Evolutionary conservation across 2,888 invertebrate species (phyloP), one percentile per base, ranked within the genome.

Genomic region (Synanthedon tipuliformis): DNA sequence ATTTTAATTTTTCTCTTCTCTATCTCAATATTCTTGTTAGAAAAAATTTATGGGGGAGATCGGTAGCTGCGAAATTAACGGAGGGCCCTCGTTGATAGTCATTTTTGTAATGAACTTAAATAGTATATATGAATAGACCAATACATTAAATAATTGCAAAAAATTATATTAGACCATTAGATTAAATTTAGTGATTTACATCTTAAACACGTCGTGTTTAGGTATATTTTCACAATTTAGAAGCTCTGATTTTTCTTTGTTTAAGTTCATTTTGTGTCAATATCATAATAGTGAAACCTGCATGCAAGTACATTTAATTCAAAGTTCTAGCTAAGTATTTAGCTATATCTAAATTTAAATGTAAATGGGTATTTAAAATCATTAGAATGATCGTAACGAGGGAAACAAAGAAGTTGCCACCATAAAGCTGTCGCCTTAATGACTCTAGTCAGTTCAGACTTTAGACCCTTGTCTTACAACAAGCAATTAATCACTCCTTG

Each of bases 41-140:
- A 62, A 58, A 56, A 63, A 66, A 62, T 60, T 66, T 65, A 61
- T 61, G 63, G 60, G 64, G 55, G 59, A 59, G 65, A 64, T 69
- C 74, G 69, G 69, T 62, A 66, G 70, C 72, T 78, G 73, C 75
- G 73, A 79, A 80, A 78, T 79, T 77, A 71, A 61, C 54, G 53
- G 52, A 8, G 49, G 49, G 16, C 18, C 18, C 15, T 49, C 45
- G 12, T 15, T 49, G 49, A 49, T 49, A 49, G 49, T 49, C 45
- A 45, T 45, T n/a, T 45, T 45, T 13, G 13, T 45, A 45, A 45
- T 45, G 45, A 45, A 15, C 13, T 45, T 45, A 15, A 45, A 15
- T 45, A 13, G n/a, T n/a, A 45, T 34, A 34, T 34, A 45, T 13
- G 45, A 45, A 45, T 45, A n/a, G 13, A 45, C 13, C 45, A 45